These are phyloP conservation scores for Anoplius nigerrimus DNA, from an alignment of 2,888 invertebrate genomes.

Conservation along the genomic window DNA sequence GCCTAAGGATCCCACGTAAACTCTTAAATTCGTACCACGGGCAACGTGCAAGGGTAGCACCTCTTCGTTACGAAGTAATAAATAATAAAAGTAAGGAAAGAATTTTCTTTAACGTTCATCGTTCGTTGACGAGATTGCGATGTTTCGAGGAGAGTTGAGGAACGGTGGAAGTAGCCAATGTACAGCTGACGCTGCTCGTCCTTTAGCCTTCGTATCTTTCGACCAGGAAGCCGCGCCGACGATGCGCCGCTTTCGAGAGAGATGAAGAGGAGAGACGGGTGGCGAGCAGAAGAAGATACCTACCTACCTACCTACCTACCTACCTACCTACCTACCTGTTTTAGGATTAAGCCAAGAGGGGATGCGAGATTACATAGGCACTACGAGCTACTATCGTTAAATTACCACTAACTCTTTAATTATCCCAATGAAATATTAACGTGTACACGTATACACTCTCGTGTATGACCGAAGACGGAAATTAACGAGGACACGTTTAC, in stretches of 20 bases:
- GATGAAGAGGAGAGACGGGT: background rate
- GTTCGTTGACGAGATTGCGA: background rate
- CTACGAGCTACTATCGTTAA: constrained; percentile 44
- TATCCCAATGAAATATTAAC: constrained; percentile 47
- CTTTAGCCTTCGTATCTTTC: constrained; percentile 13
- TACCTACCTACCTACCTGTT: constrained; percentile 26
- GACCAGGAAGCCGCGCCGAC: constrained; percentile 20
- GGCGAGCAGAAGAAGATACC: constrained; percentile 4
- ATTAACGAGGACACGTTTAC: constrained; percentile 11
- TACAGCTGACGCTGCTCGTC: constrained; percentile 8
- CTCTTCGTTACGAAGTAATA: constrained; percentile 29
- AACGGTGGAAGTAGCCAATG: background rate
- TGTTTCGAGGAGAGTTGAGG: background rate
- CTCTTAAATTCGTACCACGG: constrained; percentile 12
- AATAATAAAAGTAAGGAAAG: too few relatives aligned
- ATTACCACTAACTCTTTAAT: constrained; percentile 51
- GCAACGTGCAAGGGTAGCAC: constrained; percentile 65
- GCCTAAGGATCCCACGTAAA: background rate
- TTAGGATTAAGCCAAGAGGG: constrained; percentile 22
- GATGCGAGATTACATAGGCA: constrained; percentile 27
- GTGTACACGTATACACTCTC: constrained; percentile 37
- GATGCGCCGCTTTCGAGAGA: background rate
- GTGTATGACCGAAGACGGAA: constrained; percentile 24
- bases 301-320: constrained; percentile 13
- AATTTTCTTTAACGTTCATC: background rate